Evolutionary conservation across 2,888 invertebrate species (phyloP).

Genomic region (Agrypnus murinus): DNA sequence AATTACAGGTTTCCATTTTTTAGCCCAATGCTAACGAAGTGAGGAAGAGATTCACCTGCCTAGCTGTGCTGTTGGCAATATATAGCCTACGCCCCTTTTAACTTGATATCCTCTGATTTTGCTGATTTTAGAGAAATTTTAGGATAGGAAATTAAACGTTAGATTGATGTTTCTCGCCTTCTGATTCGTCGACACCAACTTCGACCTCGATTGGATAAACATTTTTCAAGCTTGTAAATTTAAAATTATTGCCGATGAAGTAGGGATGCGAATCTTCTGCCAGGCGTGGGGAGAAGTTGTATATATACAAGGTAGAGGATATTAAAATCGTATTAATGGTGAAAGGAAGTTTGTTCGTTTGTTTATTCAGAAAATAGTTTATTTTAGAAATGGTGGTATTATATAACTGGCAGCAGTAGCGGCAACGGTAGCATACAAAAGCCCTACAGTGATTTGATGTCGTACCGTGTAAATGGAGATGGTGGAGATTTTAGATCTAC

Average conservation of each 20-base stretch:
- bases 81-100: slow-evolving; percentile 59
- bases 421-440: not conserved
- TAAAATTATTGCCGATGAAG: not conserved
- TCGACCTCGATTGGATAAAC: slow-evolving; percentile 60
- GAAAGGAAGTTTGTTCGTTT: not conserved
- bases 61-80: slow-evolving; percentile 42
- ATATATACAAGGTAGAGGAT: not conserved
- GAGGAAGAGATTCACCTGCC: slow-evolving; percentile 37
- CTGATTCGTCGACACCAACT: slow-evolving; percentile 58
- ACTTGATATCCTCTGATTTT: slow-evolving; percentile 62
- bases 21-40: not conserved
- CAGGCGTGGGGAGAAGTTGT: too few species aligned
- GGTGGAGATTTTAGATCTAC: slow-evolving; percentile 8
- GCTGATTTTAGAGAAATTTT: slow-evolving; percentile 60
- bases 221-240: slow-evolving; percentile 30
- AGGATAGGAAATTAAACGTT: slow-evolving; percentile 65
- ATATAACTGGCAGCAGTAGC: not conserved
- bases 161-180: slow-evolving; percentile 60
- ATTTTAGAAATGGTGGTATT: not conserved
- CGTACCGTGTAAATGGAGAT: slow-evolving; percentile 12
- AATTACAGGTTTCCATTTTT: slow-evolving; percentile 41
- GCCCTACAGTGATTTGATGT: slow-evolving; percentile 11
- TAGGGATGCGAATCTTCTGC: too few species aligned
- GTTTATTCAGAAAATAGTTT: slow-evolving; percentile 21
- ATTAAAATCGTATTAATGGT: not conserved